A percentile compares a stretch with the other conserved stretches of the same genome.
These are phyloP conservation scores for Ptychochromis oligacanthus DNA, from an alignment of 2,113 vertebrate genomes.

Conservation along the genomic window DNA sequence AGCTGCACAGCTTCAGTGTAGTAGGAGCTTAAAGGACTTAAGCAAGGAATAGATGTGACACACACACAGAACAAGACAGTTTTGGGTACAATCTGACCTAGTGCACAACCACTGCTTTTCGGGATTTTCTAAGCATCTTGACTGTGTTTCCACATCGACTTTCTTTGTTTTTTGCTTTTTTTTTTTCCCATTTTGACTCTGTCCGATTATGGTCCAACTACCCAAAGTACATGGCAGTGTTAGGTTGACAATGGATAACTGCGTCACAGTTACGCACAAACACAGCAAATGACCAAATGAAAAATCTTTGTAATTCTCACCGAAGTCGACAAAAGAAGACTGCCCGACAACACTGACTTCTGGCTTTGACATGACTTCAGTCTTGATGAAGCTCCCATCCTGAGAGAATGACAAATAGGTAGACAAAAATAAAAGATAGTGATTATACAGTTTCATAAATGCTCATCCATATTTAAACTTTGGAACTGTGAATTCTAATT, in stretches of 20 bases:
- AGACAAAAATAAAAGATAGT: neutral
- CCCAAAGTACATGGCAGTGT: neutral
- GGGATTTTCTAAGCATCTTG: neutral
- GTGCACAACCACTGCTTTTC: neutral
- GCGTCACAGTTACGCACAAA: neutral
- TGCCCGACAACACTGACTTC: constrained; percentile 82
- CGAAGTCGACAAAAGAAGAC: constrained; percentile 94
- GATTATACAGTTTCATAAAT: constrained; percentile 1
- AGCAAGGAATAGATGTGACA: constrained; percentile 10
- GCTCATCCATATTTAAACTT: neutral
- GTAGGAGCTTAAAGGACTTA: constrained; percentile 41
- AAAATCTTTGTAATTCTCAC: constrained; percentile 78
- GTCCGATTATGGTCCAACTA: neutral
- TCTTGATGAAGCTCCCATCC: constrained; percentile 89
- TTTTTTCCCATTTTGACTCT: neutral
- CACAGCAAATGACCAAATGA: neutral
- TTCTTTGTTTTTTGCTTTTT: neutral
- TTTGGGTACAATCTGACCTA: neutral
- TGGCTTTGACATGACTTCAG: neutral
- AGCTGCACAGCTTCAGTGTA: constrained; percentile 42
- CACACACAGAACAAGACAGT: neutral
- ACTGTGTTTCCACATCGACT: neutral
- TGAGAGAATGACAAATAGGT: constrained; percentile 50
- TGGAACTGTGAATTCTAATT: neutral
- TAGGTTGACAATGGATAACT: neutral